A percentile compares a stretch with the other conserved stretches of the same genome.
Evolutionary conservation across 2,797 vertebrate genomes (phyloP).

Genomic region (Bradypodion pumilum): DNA sequence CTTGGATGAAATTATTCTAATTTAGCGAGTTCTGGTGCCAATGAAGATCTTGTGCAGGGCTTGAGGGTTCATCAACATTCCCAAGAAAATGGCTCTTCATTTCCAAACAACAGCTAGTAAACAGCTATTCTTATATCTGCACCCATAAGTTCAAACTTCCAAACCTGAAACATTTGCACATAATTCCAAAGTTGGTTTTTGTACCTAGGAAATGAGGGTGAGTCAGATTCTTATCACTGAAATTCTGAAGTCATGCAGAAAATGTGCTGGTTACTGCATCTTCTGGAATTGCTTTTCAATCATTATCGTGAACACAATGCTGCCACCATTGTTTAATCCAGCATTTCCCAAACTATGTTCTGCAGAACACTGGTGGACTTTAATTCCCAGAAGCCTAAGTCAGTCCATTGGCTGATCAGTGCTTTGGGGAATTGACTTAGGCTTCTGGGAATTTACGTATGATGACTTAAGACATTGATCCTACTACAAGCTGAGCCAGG

Average conservation of each 20-base stretch:
- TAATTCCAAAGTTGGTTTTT: background rate
- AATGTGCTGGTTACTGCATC: background rate
- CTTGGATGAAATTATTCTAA: background rate
- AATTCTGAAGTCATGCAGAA: background rate
- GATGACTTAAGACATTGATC: too few species aligned
- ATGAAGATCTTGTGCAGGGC: background rate
- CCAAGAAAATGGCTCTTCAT: background rate
- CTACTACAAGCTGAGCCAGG: too few species aligned
- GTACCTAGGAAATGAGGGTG: background rate
- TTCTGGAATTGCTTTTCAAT: background rate
- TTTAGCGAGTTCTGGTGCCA: background rate
- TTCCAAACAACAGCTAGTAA: background rate
- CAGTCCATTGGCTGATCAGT: too few species aligned
- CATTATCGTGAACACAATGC: background rate
- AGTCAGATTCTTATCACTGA: background rate
- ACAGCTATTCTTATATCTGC: background rate
- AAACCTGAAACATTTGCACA: background rate
- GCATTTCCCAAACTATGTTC: too few species aligned
- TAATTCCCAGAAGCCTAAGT: too few species aligned
- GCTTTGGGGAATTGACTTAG: too few species aligned
- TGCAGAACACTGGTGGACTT: too few species aligned
- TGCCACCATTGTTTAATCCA: too few species aligned
- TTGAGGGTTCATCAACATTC: background rate
- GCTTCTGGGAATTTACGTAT: too few species aligned
- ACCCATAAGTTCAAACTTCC: background rate